Evolutionary conservation across 2,113 vertebrate species (phyloP).

Genomic region (Psammodynastes pulverulentus): DNA sequence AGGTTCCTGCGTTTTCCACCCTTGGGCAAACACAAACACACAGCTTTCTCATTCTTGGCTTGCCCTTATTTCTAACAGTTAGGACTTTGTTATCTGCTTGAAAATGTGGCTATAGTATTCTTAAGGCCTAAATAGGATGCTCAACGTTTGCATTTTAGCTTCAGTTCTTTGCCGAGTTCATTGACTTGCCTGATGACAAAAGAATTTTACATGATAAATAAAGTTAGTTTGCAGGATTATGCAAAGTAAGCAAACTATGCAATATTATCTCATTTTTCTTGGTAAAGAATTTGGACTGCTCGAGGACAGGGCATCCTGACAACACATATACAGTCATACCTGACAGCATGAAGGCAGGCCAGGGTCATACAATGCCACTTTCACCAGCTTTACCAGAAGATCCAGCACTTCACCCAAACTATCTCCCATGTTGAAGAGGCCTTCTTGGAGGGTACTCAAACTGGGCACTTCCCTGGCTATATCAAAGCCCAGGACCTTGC

Average conservation of each 20-base stretch:
- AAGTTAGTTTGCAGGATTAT: neutral
- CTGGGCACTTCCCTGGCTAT: constrained; percentile 84
- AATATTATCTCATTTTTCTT: neutral
- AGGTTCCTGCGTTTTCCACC: no score
- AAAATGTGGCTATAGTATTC: neutral
- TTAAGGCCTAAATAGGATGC: neutral
- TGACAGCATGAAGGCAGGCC: constrained; percentile 87
- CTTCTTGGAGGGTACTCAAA: constrained; percentile 85
- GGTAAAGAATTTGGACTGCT: neutral
- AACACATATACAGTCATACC: constrained; percentile 62
- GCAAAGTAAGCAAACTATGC: neutral
- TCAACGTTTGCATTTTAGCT: neutral
- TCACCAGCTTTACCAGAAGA: constrained; percentile 83
- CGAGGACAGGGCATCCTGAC: neutral
- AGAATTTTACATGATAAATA: neutral
- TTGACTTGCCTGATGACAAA: neutral
- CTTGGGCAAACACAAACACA: no score
- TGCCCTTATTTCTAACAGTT: neutral
- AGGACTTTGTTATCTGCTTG: no score
- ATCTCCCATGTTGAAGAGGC: constrained; percentile 83
- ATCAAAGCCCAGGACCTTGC: constrained; percentile 87
- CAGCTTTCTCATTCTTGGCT: neutral
- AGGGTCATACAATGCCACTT: constrained; percentile 82
- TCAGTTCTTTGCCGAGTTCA: neutral
- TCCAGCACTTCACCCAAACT: constrained; percentile 83